Conservation (phyloP, 2,113 vertebrate genomes). For the Spermophilus dauricus region DNA sequence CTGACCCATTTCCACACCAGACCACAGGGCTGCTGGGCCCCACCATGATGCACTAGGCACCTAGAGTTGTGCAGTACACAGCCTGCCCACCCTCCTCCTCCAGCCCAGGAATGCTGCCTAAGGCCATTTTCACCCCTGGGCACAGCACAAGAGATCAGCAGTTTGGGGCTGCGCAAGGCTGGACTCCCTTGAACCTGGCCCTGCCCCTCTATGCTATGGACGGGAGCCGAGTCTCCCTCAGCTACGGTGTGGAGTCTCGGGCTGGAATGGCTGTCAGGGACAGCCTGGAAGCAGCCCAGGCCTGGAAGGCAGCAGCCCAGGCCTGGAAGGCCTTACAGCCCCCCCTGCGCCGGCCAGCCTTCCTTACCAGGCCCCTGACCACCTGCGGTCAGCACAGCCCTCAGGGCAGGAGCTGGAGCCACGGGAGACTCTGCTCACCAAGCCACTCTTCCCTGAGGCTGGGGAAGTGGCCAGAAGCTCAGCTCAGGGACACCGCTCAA, state of each 20-base stretch:
- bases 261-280: accelerated
- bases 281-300: neutral
- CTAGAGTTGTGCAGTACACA: neutral
- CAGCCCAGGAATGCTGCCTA: accelerated
- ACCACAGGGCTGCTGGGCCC: accelerated
- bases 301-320: neutral
- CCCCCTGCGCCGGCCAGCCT: accelerated
- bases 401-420: too few relatives aligned
- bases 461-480: too few relatives aligned
- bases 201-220: neutral
- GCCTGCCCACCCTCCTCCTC: neutral
- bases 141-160: neutral
- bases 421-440: too few relatives aligned
- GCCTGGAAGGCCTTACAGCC: neutral
- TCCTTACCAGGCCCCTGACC: neutral
- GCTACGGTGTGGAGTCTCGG: too few relatives aligned
- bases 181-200: neutral
- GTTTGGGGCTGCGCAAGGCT: neutral
- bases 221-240: too few relatives aligned
- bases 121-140: neutral
- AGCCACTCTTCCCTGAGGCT: too few relatives aligned
- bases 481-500: too few relatives aligned
- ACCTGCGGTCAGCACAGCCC: too few relatives aligned
- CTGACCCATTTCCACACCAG: too few relatives aligned
- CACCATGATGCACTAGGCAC: accelerated